A percentile compares a stretch with the other conserved stretches of the same genome.
These are phyloP conservation scores for Leptoclinus maculatus DNA, from an alignment of 2,797 vertebrate genomes.

Conservation along the genomic window DNA sequence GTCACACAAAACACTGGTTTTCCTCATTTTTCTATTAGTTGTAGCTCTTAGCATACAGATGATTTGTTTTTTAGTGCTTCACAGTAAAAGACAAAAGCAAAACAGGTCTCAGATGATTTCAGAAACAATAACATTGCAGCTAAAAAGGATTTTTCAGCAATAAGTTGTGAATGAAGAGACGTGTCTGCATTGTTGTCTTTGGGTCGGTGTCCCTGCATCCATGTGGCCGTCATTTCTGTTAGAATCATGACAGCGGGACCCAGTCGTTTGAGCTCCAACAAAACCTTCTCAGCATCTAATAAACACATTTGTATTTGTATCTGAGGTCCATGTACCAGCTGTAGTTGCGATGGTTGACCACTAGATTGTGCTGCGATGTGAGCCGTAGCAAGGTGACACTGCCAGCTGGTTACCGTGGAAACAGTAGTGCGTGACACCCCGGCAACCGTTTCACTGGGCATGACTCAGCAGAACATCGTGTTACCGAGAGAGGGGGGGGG, in stretches of 20 bases:
- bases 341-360: constrained; percentile 39
- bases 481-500: background rate
- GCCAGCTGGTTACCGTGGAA: constrained; percentile 78
- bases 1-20: background rate
- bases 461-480: constrained; percentile 79
- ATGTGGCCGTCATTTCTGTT: background rate
- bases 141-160: background rate
- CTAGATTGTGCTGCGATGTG: constrained; percentile 42
- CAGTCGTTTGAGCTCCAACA: background rate
- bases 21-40: background rate
- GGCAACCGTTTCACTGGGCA: constrained; percentile 55
- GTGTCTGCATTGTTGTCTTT: background rate
- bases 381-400: constrained; percentile 67
- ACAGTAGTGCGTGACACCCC: constrained; percentile 68
- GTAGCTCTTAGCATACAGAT: background rate
- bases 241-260: constrained; percentile 2
- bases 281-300: background rate
- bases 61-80: background rate
- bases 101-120: too few relatives aligned
- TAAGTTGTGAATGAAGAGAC: background rate
- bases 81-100: background rate
- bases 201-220: background rate
- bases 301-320: background rate
- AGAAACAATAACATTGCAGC: background rate
- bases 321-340: background rate